Percentiles rank a stretch among this genome's conserved stretches.
Conservation (phyloP, 2,888 invertebrate genomes). For the Archips xylosteana region DNA sequence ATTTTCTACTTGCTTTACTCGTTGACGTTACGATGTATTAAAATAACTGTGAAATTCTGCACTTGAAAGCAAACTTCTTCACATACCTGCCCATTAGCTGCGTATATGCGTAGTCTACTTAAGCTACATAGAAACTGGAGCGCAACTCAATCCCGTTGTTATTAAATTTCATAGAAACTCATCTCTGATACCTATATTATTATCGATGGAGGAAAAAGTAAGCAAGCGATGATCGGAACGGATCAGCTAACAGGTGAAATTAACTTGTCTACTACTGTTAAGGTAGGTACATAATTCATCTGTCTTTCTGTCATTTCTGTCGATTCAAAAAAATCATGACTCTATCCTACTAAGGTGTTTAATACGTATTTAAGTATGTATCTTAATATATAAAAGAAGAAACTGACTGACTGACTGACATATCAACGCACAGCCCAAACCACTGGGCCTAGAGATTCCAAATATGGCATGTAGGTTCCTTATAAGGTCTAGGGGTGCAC, state of each 20-base stretch:
- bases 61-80: not conserved
- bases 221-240: conserved; percentile 43
- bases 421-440: too few relatives aligned
- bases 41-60: not conserved
- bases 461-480: too few relatives aligned
- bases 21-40: not conserved
- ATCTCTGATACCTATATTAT: conserved; percentile 42
- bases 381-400: too few relatives aligned
- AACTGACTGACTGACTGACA: too few relatives aligned
- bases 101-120: conserved; percentile 27
- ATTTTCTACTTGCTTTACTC: too few relatives aligned
- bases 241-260: conserved; percentile 42
- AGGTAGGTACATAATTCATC: not conserved
- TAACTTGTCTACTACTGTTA: conserved; percentile 2
- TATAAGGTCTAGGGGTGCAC: too few relatives aligned
- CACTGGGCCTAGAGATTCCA: too few relatives aligned
- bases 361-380: too few relatives aligned
- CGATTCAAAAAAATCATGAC: not conserved
- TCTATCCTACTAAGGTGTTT: too few relatives aligned
- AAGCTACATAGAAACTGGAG: conserved; percentile 48
- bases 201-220: conserved; percentile 46
- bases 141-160: conserved; percentile 55
- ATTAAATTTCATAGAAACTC: conserved; percentile 51
- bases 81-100: not conserved
- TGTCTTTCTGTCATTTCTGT: not conserved